Evolutionary conservation across 2,797 vertebrate species (phyloP).

Genomic region (Naso thynnoides): DNA sequence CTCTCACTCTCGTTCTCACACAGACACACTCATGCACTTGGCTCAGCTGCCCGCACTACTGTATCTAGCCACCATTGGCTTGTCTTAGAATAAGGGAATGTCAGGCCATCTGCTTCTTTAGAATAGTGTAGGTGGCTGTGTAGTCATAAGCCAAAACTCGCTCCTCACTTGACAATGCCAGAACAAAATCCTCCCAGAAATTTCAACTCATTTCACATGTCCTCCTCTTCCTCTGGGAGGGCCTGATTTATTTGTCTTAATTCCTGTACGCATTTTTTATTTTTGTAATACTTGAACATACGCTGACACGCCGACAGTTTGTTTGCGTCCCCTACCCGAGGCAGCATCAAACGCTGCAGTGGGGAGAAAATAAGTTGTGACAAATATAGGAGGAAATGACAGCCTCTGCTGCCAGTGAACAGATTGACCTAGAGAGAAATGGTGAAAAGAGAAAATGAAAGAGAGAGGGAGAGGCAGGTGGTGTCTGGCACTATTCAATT

Average conservation of each 20-base stretch:
- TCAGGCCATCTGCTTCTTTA: conserved; percentile 66
- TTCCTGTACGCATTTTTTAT: conserved; percentile 10
- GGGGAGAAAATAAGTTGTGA: conserved; percentile 61
- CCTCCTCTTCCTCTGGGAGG: conserved; percentile 11
- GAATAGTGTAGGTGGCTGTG: conserved; percentile 47
- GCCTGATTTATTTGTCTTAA: conserved; percentile 26
- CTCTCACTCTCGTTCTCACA: conserved; percentile 54
- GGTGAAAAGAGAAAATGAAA: conserved; percentile 70
- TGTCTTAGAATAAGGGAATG: conserved; percentile 55
- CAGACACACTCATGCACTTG: conserved; percentile 41
- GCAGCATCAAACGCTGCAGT: conserved; percentile 20
- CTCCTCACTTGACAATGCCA: conserved; percentile 27
- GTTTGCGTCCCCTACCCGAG: conserved; percentile 36
- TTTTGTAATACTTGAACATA: conserved; percentile 45
- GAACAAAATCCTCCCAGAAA: conserved; percentile 35
- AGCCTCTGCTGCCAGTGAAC: conserved; percentile 51
- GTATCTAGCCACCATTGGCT: conserved; percentile 54
- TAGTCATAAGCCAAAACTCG: conserved; percentile 38
- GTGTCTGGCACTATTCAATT: conserved; percentile 82
- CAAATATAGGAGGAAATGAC: conserved; percentile 68
- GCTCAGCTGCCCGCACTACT: conserved; percentile 54
- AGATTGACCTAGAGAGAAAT: conserved; percentile 73
- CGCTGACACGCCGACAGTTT: conserved; percentile 11
- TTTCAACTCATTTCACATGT: conserved; percentile 24
- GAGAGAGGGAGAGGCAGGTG: conserved; percentile 75